Evolutionary conservation across 1,140 invertebrate species (phyloP), one percentile per base, ranked within the genome.

Genomic region (Drosophila eugracilis): DNA sequence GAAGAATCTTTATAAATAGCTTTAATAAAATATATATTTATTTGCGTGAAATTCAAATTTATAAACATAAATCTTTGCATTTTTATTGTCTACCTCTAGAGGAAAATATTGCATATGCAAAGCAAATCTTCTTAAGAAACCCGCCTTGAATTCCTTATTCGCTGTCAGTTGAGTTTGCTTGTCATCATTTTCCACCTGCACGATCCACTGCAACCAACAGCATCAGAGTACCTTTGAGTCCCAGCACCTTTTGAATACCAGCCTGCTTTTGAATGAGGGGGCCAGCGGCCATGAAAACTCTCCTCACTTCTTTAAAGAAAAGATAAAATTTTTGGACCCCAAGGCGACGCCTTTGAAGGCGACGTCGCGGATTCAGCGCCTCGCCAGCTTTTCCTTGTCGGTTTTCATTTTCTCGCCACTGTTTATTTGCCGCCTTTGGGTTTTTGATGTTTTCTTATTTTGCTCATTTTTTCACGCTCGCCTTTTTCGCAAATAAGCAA

Each of bases 281-380:
- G 62, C 67, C 55, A 71, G 21, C 60, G 73, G 77, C 65, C 30
- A 80, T 28, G 57, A 49, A 41, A 65, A 62, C 44, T 50, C 36
- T 36, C 28, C 54, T 22, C 47, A 28, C 28, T 63, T 63, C 17
- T 62, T 75, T 75, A 48, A 26, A 37, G 21, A 15, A 37, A 42
- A 60, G 21, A 60, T 53, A 74, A 24, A 45, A 57, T 37, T 85
- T 78, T 58, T 21, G 45, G 77, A n/a, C 73, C 75, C 36, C 36
- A 39, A 32, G 77, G 77, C 62, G 55, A 37, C 53, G 67, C 69
- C 83, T 85, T 85, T 85, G 81, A 85, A 62, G 81, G 41, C 59
- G 53, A 42, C 78, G 74, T 62, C 55, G 37, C 39, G 36, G 34
- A 70, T 81, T 80, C 76, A 86, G 75, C 80, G 81, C 80, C 81